Evolutionary conservation across 2,113 vertebrate species (phyloP).

Genomic region (Trichomycterus rosablanca): DNA sequence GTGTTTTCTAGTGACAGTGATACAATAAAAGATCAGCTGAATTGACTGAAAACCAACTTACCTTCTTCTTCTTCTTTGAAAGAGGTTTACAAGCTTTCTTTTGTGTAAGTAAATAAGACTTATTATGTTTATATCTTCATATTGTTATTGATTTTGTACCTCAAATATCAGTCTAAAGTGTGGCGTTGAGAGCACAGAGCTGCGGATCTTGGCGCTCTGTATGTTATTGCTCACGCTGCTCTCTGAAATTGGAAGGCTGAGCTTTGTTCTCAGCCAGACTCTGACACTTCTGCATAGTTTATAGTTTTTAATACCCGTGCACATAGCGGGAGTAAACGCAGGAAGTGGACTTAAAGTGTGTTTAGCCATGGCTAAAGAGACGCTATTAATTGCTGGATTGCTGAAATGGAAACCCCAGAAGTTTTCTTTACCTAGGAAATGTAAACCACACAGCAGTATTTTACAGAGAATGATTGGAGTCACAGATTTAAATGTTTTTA

Average conservation of each 20-base stretch:
- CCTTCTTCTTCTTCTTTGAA: no score
- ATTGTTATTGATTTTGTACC: background rate
- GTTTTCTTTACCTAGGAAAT: constrained; percentile 29
- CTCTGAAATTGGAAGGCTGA: constrained; percentile 17
- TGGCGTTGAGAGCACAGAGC: constrained; percentile 6
- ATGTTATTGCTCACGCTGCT: constrained; percentile 18
- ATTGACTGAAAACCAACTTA: no score
- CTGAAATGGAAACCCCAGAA: constrained; percentile 36
- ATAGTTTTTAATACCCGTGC: constrained; percentile 46
- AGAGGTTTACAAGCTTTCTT: no score
- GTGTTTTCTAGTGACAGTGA: no score
- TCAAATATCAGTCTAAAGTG: constrained; percentile 22
- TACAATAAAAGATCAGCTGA: no score
- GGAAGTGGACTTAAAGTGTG: constrained; percentile 29
- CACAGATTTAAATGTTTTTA: constrained; percentile 15
- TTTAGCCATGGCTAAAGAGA: constrained; percentile 26
- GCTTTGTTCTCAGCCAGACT: constrained; percentile 37
- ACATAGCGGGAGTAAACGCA: constrained; percentile 32
- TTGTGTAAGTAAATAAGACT: background rate
- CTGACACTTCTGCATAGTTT: constrained; percentile 39
- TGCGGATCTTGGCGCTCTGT: constrained; percentile 14
- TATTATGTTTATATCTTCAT: background rate
- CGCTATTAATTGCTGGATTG: constrained; percentile 37
- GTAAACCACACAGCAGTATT: constrained; percentile 27
- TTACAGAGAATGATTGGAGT: constrained; percentile 29